Evolutionary conservation across 2,113 vertebrate genomes (phyloP), one percentile per base, ranked within the genome.

Genomic region (Hydrochoerus hydrochaeris): DNA sequence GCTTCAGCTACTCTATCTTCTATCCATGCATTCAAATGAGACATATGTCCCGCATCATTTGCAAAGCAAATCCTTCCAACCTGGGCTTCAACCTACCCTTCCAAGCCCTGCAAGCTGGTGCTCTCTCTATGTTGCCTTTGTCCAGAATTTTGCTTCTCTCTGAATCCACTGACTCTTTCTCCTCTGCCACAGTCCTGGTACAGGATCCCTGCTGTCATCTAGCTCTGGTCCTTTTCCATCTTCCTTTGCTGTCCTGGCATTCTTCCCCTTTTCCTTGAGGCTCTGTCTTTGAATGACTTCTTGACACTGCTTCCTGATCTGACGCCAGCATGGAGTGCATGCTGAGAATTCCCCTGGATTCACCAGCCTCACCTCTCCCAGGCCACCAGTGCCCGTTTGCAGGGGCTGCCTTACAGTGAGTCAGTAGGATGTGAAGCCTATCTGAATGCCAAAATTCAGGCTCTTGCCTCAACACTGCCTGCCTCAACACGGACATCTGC

Each of bases 31-130:
- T 96, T 96, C 94, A 96, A 92, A 97, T 90, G 88, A 97, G 94
- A 94, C 97, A 96, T 96, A 97, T 96, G 96, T 87, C 81, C 69
- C 54, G 60, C 58, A 67, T 94, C 93, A 94, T 97, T 90, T 95
- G 94, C 89, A 96, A 95, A 92, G 85, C 9, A 60, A 96, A 92
- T 95, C 69, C 49, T 49, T 95, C 49, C 90, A 86, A 41, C n/a
- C 54, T n/a, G 1, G 41, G 92, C 54, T 71, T 46, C 80, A 26
- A 24, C 44, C n/a, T 78, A 44, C 5, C 30, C 11, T 41, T 35
- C 73, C 13, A 1, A 3, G 0, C 62, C 16, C 52, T 2, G 13
- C 35, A n/a, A 41, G 26, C 80, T n/a, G 35, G 32, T n/a, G 63
- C n/a, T 87, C 35, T 63, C 6, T 38, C 52, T 19, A 22, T 0